Evolutionary conservation across 2,888 invertebrate species (phyloP), one percentile per base, ranked within the genome.

Genomic region (Xestia c-nigrum): DNA sequence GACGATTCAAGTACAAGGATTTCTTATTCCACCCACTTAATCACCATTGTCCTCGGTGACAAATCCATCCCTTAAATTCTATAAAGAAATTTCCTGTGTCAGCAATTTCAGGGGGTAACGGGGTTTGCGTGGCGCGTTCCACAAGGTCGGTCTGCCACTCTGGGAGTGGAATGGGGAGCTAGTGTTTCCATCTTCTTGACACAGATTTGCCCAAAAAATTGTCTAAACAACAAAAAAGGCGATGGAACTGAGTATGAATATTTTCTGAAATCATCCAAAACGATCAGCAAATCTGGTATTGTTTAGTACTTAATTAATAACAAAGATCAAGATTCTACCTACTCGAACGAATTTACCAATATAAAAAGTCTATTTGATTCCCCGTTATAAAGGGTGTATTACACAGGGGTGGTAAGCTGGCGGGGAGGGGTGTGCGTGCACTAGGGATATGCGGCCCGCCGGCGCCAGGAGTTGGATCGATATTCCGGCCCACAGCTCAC

Each of bases 391-490:
- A 89, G 91, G 92, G 92, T 92, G 90, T 91, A 87, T 90, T 82
- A 88, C 79, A 89, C 85, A 89, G 90, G 93, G 94, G 93, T 93
- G 92, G 94, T 89, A 90, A 88, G 85, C 86, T 83, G 87, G 89
- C 57, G 94, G 93, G 92, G 94, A 91, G 94, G 94, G 94, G 95
- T 90, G 92, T 94, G 95, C 95, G 95, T 95, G 96, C 94, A 94
- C 92, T 91, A 94, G 96, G 96, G 94, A 95, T 94, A 94, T 95
- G 94, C 96, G 96, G 95, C 94, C 92, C 94, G 95, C 91, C 95
- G 96, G 96, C 96, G 96, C 96, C 96, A 92, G 95, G 94, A 93
- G 91, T 88, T 83, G 92, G 95, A 96, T 96, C 96, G 95, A 96
- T 96, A 96, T 91, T 90, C 91, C 93, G 91, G 90, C 91, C 89